Conservation (phyloP, 2,113 vertebrate species). For the Turnix velox region DNA sequence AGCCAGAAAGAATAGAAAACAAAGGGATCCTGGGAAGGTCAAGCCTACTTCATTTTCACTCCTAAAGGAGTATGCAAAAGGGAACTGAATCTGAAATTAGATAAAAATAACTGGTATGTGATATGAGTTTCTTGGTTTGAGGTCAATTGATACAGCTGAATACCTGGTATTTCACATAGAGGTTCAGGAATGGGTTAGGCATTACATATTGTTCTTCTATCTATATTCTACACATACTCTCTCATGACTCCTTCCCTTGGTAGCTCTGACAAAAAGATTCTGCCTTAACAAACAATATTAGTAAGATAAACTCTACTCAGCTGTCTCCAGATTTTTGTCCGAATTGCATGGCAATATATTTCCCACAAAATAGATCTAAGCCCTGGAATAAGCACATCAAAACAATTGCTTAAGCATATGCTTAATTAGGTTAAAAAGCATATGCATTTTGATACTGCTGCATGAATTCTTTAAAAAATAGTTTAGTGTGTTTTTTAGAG, state of each 20-base stretch:
- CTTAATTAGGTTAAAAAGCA: conserved; percentile 39
- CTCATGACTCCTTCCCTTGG: background rate
- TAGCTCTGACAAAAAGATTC: background rate
- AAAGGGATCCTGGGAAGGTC: background rate
- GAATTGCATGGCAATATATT: background rate
- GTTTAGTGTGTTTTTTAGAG: background rate
- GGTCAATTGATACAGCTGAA: background rate
- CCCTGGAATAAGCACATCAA: conserved; percentile 11
- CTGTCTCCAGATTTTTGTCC: background rate
- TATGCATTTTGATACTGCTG: background rate
- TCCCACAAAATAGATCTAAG: background rate
- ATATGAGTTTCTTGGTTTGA: background rate
- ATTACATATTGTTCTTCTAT: background rate
- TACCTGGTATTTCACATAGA: background rate
- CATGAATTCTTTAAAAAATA: conserved; percentile 20
- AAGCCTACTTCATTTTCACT: background rate
- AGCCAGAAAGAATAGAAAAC: background rate
- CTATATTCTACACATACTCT: background rate
- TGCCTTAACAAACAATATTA: background rate
- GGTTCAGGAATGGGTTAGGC: background rate
- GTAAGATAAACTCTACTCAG: background rate
- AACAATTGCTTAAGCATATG: conserved; percentile 53
- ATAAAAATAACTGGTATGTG: background rate
- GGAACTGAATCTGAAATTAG: background rate
- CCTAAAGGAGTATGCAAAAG: background rate